These are phyloP conservation scores for Lepidochrysops patricia DNA, from an alignment of 2,888 invertebrate genomes.

Conservation along the genomic window DNA sequence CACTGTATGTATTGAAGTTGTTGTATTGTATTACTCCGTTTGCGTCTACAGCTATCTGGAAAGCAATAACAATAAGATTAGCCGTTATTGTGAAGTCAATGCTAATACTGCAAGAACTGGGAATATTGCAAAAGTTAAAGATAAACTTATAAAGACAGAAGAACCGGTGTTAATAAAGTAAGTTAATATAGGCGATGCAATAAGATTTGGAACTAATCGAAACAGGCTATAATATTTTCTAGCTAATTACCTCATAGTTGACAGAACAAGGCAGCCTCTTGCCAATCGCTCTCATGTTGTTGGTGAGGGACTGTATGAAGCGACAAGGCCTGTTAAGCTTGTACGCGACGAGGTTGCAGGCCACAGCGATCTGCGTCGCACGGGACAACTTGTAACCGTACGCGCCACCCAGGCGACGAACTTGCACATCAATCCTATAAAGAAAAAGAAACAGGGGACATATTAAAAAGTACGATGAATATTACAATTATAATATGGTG, in stretches of 20 bases:
- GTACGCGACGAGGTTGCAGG: slow-evolving; percentile 77
- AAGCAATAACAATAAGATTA: background rate
- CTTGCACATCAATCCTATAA: slow-evolving; percentile 33
- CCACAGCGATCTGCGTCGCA: slow-evolving; percentile 65
- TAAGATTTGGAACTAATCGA: too few species aligned
- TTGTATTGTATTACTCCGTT: slow-evolving; percentile 77
- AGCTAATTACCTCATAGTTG: slow-evolving; percentile 61
- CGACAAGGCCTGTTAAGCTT: slow-evolving; percentile 76
- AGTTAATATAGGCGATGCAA: too few species aligned
- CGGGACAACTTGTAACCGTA: slow-evolving; percentile 83
- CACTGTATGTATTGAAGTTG: slow-evolving; percentile 59
- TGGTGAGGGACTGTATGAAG: slow-evolving; percentile 75
- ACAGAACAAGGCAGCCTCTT: slow-evolving; percentile 59
- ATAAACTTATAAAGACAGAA: too few species aligned
- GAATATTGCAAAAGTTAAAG: too few species aligned
- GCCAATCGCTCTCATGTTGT: slow-evolving; percentile 75
- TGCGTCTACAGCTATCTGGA: slow-evolving; percentile 38
- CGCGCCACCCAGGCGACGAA: slow-evolving; percentile 82
- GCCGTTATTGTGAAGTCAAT: background rate
- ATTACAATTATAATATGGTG: background rate
- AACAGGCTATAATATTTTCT: too few species aligned
- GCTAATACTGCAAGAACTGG: too few species aligned
- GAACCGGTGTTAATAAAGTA: too few species aligned
- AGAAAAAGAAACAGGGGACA: too few species aligned
- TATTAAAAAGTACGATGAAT: too few species aligned